A percentile compares a stretch with the other conserved stretches of the same genome.
These are phyloP conservation scores for Toxotes lorentzi DNA, from an alignment of 2,797 vertebrate genomes.

Conservation along the genomic window DNA sequence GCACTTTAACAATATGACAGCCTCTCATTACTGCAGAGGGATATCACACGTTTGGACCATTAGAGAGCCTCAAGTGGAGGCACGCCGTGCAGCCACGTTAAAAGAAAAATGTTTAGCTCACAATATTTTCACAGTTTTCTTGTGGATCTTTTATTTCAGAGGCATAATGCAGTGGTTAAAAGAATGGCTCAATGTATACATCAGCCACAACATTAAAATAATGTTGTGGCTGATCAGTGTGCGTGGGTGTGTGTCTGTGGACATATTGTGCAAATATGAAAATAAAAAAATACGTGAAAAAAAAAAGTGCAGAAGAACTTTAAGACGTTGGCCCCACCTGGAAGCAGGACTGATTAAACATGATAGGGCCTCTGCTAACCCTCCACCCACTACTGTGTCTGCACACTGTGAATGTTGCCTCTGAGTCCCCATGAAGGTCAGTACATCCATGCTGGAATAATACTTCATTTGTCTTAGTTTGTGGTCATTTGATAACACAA, in stretches of 20 bases:
- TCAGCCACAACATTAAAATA: too few species aligned
- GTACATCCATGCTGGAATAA: neutral
- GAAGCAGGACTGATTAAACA: neutral
- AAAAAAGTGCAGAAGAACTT: too few species aligned
- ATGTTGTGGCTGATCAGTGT: too few species aligned
- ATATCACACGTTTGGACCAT: constrained; percentile 46
- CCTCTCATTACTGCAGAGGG: constrained; percentile 44
- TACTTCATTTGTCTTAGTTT: neutral
- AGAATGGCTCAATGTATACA: too few species aligned
- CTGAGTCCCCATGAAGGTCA: neutral
- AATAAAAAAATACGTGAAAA: too few species aligned
- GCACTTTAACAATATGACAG: constrained; percentile 40
- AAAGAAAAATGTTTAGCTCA: constrained; percentile 14
- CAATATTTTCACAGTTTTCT: neutral
- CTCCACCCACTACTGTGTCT: too few species aligned
- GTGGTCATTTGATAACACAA: neutral
- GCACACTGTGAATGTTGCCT: neutral
- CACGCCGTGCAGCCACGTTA: constrained; percentile 16
- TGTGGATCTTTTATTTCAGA: neutral
- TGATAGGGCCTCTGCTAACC: neutral
- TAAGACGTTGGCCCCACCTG: too few species aligned
- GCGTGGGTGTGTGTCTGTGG: too few species aligned
- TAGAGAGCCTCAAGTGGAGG: constrained; percentile 15
- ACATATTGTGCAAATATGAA: neutral
- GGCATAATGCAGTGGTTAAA: neutral